phyloP scores from a whole-genome alignment of 1,140 invertebrate genomes.

The Diorhabda elongata region DNA sequence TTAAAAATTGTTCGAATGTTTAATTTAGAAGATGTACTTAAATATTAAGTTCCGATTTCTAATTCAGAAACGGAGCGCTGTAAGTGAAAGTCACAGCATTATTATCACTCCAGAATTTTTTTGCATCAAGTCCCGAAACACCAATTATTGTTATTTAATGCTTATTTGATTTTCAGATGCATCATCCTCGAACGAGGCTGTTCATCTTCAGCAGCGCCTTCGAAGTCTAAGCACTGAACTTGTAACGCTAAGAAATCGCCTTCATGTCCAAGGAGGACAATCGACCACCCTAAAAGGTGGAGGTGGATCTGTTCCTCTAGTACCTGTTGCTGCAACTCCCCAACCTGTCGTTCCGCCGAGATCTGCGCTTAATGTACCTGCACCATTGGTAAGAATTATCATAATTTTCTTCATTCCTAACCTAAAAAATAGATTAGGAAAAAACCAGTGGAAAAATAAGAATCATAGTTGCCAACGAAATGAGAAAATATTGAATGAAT shows the following conservation, averaged over 20 bases:
- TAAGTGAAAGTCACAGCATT: too few relatives aligned
- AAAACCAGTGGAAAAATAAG: too few relatives aligned
- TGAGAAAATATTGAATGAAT: too few relatives aligned
- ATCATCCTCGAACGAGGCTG: constrained; percentile 87
- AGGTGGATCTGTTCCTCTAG: constrained; percentile 37
- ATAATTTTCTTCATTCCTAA: background rate
- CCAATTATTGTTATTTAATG: too few relatives aligned
- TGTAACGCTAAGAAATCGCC: constrained; percentile 79
- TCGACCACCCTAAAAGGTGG: constrained; percentile 34
- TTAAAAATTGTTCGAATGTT: too few relatives aligned
- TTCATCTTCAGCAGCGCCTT: constrained; percentile 82
- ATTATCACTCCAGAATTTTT: too few relatives aligned
- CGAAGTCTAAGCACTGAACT: constrained; percentile 84
- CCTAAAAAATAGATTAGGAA: background rate
- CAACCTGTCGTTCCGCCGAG: constrained; percentile 48
- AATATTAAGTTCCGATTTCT: too few relatives aligned
- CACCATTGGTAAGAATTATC: constrained; percentile 10
- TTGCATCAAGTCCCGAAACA: too few relatives aligned
- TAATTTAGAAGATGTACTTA: too few relatives aligned
- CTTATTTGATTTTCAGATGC: constrained; percentile 66
- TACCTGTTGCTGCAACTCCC: constrained; percentile 42
- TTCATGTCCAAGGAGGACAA: constrained; percentile 65
- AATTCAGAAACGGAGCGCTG: too few relatives aligned
- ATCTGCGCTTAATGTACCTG: constrained; percentile 10
- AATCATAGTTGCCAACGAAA: too few relatives aligned